Evolutionary conservation across 37 sponge, comb jelly and placozoan species (phyloP).

Genomic region (Diacarnus erythraeanus): DNA sequence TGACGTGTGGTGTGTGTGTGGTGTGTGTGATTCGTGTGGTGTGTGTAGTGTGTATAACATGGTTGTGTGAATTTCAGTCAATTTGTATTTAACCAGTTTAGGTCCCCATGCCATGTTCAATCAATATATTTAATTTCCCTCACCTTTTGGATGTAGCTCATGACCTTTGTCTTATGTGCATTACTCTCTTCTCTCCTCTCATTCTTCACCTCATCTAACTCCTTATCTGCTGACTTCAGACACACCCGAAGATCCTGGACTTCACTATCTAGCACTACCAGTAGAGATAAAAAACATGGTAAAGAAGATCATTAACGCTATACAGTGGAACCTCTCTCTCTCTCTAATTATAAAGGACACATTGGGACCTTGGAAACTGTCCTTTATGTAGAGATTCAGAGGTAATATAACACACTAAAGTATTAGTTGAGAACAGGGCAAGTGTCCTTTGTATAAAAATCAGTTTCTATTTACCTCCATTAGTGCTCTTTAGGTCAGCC

Average conservation of each 20-base stretch:
- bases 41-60: too few species aligned
- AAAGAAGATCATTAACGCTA: background rate
- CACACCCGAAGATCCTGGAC: conserved; percentile 62
- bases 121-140: too few species aligned
- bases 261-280: conserved; percentile 55
- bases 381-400: too few species aligned
- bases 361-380: too few species aligned
- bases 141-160: conserved; percentile 42
- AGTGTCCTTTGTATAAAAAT: background rate
- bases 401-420: background rate
- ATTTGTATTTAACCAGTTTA: background rate
- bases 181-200: conserved; percentile 24
- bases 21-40: too few species aligned
- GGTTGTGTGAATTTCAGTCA: too few species aligned
- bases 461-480: conserved; percentile 48
- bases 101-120: background rate
- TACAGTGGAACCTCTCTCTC: background rate
- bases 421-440: too few species aligned
- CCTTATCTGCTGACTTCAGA: conserved; percentile 59
- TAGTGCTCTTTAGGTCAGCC: conserved; percentile 60
- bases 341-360: too few species aligned
- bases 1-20: too few species aligned
- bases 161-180: conserved; percentile 7
- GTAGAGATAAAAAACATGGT: too few species aligned
- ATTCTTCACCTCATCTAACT: conserved; percentile 51